Evolutionary conservation across 2,797 vertebrate genomes (phyloP), one percentile per base, ranked within the genome.

Genomic region (Macropus fuliginosus): DNA sequence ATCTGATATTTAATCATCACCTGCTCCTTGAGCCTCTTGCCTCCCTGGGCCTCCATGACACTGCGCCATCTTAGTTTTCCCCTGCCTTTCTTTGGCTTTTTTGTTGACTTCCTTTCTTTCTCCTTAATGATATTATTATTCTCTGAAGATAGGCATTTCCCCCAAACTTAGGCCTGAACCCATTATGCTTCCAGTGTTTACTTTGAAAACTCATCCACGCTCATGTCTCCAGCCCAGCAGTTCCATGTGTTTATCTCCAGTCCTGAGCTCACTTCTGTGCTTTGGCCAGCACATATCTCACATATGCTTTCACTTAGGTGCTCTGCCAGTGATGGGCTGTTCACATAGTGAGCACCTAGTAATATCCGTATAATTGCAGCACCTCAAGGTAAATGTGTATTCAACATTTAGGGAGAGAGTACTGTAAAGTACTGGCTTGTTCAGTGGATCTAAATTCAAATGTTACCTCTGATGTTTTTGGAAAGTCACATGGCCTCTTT

Each of bases 1-100:
- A 27, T 24, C 56, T 56, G 56, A 56, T 95, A 90, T 96, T 62
- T 59, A 91, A 28, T 56, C 91, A 54, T 27, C 29, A 56, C 93
- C 55, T n/a, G 81, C 91, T 93, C 59, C 57, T 62, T 5, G 31
- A 56, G 8, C 8, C 24, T 56, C 24, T 5, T 56, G 18, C 50
- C 31, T 94, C 54, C 94, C 56, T 91, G 93, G 31, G 92, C 34
- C 57, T 91, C 94, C 95, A 40, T 81, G 11, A 52, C 16, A 3
- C 54, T 55, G 89, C 9, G 92, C 24, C 46, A 89, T 52, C 34
- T 29, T 95, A 55, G 9, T 94, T 96, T 96, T 11, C 21, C 56
- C 55, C 95, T 92, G 90, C 81, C 14, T 54, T 96, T 95, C 90
- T 91, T 92, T 95, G 50, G 40, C 12, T 46, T 5, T 56, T 56